Evolutionary conservation across 30 jellyfish, hydroid and myxozoan species (phyloP).

Genomic region (Catostylus mosaicus): DNA sequence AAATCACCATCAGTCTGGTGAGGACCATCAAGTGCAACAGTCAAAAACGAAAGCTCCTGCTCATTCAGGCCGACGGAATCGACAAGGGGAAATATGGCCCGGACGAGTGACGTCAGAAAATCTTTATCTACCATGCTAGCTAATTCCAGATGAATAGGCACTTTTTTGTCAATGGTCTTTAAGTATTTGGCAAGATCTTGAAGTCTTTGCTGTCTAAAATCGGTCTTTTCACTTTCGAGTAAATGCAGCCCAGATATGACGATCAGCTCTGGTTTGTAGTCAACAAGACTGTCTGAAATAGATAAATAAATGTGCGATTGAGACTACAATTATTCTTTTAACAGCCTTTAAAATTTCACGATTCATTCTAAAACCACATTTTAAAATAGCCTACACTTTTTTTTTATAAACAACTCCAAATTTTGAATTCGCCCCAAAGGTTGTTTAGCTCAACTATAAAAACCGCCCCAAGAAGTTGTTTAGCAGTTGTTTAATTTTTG

Average conservation of each 20-base stretch:
- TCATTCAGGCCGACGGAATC: conserved; percentile 91
- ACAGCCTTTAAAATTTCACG: too few relatives aligned
- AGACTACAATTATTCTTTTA: too few relatives aligned
- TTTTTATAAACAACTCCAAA: too few relatives aligned
- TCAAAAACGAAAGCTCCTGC: conserved; percentile 81
- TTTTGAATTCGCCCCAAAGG: too few relatives aligned
- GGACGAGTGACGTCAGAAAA: conserved; percentile 40
- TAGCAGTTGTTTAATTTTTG: too few relatives aligned
- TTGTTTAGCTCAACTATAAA: too few relatives aligned
- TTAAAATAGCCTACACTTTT: too few relatives aligned
- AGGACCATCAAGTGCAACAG: conserved; percentile 82
- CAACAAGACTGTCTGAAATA: conserved; percentile 61
- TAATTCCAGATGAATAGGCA: conserved; percentile 83
- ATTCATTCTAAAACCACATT: too few relatives aligned
- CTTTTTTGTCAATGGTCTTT: conserved; percentile 9
- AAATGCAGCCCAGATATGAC: conserved; percentile 91
- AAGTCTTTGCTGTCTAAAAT: conserved; percentile 36
- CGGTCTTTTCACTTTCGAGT: conserved; percentile 70
- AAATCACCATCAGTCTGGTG: conserved; percentile 69
- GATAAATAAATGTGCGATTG: too few relatives aligned
- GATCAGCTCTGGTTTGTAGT: conserved; percentile 76
- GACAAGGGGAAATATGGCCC: conserved; percentile 70
- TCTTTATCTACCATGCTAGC: conserved; percentile 83
- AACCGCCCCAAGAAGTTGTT: too few relatives aligned
- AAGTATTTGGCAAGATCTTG: conserved; percentile 57